Percentiles rank a stretch among this genome's conserved stretches.
Conservation (phyloP, 1,140 invertebrate genomes). For the Kradibia gibbosae region DNA sequence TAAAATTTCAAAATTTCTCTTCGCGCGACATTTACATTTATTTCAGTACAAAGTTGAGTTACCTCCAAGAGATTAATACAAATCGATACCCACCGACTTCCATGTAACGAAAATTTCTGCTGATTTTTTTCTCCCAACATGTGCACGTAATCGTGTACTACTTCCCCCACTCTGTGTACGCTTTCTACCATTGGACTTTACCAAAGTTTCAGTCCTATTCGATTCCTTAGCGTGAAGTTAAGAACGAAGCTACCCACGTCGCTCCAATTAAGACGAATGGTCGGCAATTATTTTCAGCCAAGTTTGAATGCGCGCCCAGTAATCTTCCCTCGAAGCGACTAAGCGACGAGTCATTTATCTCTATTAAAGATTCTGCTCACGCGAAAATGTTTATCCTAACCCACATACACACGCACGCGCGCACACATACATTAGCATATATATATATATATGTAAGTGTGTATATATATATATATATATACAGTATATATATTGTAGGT, state of each 20-base stretch:
- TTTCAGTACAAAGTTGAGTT: not conserved
- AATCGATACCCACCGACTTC: not conserved
- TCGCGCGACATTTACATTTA: not conserved
- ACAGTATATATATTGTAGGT: not conserved
- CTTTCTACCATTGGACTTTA: too few relatives aligned
- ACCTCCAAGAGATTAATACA: not conserved
- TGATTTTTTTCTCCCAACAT: constrained; percentile 3
- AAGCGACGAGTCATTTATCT: constrained; percentile 58
- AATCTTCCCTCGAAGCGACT: constrained; percentile 16
- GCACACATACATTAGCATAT: not conserved
- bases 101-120: not conserved
- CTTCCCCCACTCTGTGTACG: not conserved
- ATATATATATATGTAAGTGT: not conserved
- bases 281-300: constrained; percentile 58
- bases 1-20: constrained; percentile 6
- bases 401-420: not conserved
- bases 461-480: not conserved
- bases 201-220: constrained; percentile 6
- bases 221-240: not conserved
- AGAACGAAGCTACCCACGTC: constrained; percentile 8
- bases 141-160: not conserved
- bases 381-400: constrained; percentile 28
- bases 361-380: constrained; percentile 56
- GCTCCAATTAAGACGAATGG: constrained; percentile 62
- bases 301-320: constrained; percentile 50